Percentiles rank a stretch among this genome's conserved stretches.
Evolutionary conservation across 2,113 vertebrate genomes (phyloP).

Genomic region (Puntigrus tetrazona): DNA sequence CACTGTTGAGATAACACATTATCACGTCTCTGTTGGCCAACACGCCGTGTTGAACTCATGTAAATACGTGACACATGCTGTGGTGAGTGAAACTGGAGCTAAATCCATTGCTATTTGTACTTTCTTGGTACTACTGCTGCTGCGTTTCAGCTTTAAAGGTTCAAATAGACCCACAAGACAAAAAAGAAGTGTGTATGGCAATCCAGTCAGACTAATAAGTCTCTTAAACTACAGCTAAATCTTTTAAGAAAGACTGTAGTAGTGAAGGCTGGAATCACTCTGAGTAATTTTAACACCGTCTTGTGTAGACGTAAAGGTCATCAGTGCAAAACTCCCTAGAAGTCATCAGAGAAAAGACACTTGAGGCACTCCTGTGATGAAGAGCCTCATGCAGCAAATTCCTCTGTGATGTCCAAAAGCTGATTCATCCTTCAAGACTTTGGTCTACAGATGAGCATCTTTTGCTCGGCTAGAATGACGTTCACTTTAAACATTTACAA

Average conservation of each 20-base stretch:
- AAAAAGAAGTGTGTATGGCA: not conserved
- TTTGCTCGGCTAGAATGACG: not conserved
- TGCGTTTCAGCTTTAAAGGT: not conserved
- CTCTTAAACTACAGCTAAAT: not conserved
- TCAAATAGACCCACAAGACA: not conserved
- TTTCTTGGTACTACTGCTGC: not conserved
- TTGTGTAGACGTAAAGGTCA: conserved; percentile 32
- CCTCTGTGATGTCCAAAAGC: conserved; percentile 1
- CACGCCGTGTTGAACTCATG: conserved; percentile 16
- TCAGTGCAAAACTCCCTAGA: conserved; percentile 26
- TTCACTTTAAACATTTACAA: not conserved
- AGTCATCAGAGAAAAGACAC: conserved; percentile 24
- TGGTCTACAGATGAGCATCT: not conserved
- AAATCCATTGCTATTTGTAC: not conserved
- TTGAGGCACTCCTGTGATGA: conserved; percentile 10
- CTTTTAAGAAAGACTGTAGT: conserved; percentile 3
- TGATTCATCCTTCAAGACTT: not conserved
- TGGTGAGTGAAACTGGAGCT: conserved; percentile 15
- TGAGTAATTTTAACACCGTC: conserved; percentile 41
- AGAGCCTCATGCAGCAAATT: conserved; percentile 8
- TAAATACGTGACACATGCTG: conserved; percentile 32
- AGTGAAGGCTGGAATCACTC: not conserved
- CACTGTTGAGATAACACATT: conserved; percentile 50
- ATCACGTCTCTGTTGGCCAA: conserved; percentile 48
- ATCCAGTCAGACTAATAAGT: conserved; percentile 8